Evolutionary conservation across 2,888 invertebrate genomes (phyloP).

Genomic region (Salticus scenicus): DNA sequence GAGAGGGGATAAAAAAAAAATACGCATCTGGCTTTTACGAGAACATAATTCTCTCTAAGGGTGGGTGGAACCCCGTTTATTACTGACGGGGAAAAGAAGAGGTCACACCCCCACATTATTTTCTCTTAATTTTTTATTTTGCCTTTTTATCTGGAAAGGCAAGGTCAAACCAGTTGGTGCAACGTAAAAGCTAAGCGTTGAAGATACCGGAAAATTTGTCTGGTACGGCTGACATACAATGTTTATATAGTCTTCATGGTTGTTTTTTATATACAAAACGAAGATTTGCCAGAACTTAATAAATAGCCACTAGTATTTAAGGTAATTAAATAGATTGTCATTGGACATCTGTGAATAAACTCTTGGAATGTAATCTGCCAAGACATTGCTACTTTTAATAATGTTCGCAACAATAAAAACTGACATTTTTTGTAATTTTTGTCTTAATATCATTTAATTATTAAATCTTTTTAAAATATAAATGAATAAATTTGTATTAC

Average conservation of each 20-base stretch:
- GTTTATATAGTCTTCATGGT: neutral
- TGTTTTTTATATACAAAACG: no score
- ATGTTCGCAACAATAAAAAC: no score
- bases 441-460: no score
- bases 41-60: constrained; percentile 10
- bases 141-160: neutral
- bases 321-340: no score
- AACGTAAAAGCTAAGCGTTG: neutral
- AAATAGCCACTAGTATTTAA: no score
- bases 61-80: constrained; percentile 7
- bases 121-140: neutral
- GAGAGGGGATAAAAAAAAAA: neutral
- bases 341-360: no score
- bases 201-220: constrained; percentile 3
- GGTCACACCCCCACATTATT: neutral
- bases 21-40: constrained; percentile 26
- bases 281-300: no score
- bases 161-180: constrained; percentile 3
- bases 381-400: no score
- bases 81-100: neutral
- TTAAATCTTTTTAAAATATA: no score
- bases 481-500: no score
- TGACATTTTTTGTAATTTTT: no score
- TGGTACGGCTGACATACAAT: neutral
- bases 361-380: no score